Evolutionary conservation across 2,797 vertebrate species (phyloP), one percentile per base, ranked within the genome.

Genomic region (Podarcis siculus): DNA sequence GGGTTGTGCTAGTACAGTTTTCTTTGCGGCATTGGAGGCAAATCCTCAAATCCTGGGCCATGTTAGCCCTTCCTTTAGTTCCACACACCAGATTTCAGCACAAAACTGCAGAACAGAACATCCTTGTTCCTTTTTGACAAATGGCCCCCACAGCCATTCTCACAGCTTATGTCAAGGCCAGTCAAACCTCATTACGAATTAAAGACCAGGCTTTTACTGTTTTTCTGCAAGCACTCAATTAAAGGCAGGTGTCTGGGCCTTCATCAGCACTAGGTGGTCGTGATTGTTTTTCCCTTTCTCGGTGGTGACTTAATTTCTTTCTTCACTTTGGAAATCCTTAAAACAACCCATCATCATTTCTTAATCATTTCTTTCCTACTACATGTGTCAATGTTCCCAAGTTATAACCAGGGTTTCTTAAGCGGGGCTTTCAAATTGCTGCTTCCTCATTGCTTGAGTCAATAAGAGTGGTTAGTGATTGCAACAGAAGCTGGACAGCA

Each of bases 191-290:
- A 3, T 90, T 94, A 88, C 83, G 86, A 92, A 89, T 92, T 88
- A 89, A 94, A 92, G 42, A 25, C 3, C 82, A 87, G 35, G 42
- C 83, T 87, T 92, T 75, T 72, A 88, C 80, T 93, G 89, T 93
- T 95, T 84, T 95, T 93, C 90, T 93, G 93, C 94, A 94, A 90
- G 75, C 85, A 92, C 89, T 95, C 93, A 91, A 23, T 95, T 95
- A 93, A 93, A 94, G 90, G 84, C 91, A 94, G 93, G 94, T 95
- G 94, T 91, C 92, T 95, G 91, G 91, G 73, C 58, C 83, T 84
- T 95, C 91, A 90, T 94, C 94, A 92, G 83, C 37, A 90, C 89
- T 90, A 93, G 95, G 94, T 95, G 93, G 92, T 95, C 92, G 92
- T 37, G 27, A 77, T 79, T 94, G 79, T 94, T 94, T 95, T 93